Evolutionary conservation across 2,888 invertebrate genomes (phyloP), one percentile per base, ranked within the genome.

Genomic region (Pseudolycoriella hygida): DNA sequence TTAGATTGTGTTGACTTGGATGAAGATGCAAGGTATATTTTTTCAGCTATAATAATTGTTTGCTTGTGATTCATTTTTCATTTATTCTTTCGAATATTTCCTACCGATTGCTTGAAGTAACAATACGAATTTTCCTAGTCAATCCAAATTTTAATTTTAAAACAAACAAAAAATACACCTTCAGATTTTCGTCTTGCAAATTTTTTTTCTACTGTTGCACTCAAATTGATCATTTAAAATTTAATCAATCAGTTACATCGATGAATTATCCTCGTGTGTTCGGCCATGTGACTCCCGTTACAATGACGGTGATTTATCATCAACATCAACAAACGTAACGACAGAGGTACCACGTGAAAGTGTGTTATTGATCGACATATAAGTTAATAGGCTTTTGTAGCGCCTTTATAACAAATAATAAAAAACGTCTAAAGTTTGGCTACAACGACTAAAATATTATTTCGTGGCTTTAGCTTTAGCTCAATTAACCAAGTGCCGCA

Each of bases 241-340:
- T 25, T 12, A 17, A 31, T 43, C 17, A 43, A 17, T 51, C 61
- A 80, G 81, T 55, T 80, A 75, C 59, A 73, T 78, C 54, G 74
- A 80, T 65, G 77, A 80, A 64, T 77, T 80, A 59, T 71, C 72
- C 56, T 74, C 80, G 72, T 74, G 77, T 57, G 77, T 81, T 55
- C 73, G 75, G 58, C 77, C 80, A 44, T 78, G 75, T 46, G 70
- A 71, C 48, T 63, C 72, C 55, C 69, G 71, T 57, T 68, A 67
- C 44, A 74, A 77, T 71, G 75, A 77, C 42, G 71, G 71, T 50
- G 74, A 78, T 60, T 73, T 77, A 47, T 75, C 79, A 62, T 77
- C 78, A 45, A 77, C 76, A 17, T 14, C 37, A 37, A 14, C 37
- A 12, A 37, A 37, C 42, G 68, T 78, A 48, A 76, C 76, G 44